Evolutionary conservation across 2,113 vertebrate genomes (phyloP).

Genomic region (Romanogobio albipinnatus): DNA sequence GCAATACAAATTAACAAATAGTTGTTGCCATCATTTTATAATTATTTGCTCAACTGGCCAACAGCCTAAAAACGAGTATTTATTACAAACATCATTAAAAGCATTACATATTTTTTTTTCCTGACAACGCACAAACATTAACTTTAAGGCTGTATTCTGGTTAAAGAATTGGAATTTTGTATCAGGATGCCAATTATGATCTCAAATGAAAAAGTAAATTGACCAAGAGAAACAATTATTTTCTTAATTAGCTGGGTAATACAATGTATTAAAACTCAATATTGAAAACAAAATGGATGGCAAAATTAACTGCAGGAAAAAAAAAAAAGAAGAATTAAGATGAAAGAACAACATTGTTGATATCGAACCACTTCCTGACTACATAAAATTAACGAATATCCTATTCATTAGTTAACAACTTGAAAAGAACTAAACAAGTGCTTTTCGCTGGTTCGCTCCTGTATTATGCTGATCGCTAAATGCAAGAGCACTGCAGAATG

Average conservation of each 20-base stretch:
- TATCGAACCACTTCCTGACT: neutral
- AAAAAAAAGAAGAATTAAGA: neutral
- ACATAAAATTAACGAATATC: neutral
- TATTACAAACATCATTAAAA: neutral
- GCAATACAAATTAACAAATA: neutral
- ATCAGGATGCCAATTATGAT: neutral
- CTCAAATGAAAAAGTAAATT: slow-evolving; percentile 27
- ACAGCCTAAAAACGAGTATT: neutral
- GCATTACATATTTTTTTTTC: neutral
- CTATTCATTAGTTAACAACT: neutral
- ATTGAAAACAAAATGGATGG: neutral
- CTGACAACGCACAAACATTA: neutral
- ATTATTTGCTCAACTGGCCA: neutral
- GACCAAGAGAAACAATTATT: neutral
- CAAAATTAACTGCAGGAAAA: neutral
- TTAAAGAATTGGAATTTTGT: neutral
- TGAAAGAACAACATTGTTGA: neutral
- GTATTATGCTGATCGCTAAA: neutral
- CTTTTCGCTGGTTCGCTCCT: neutral
- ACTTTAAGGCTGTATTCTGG: neutral
- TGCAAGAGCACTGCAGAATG: neutral
- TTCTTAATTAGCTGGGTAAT: neutral
- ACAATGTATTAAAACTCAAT: neutral
- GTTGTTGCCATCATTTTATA: too few relatives aligned
- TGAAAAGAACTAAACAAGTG: neutral